Evolutionary conservation across 2,113 vertebrate genomes (phyloP).

Genomic region (Nibea albiflora): DNA sequence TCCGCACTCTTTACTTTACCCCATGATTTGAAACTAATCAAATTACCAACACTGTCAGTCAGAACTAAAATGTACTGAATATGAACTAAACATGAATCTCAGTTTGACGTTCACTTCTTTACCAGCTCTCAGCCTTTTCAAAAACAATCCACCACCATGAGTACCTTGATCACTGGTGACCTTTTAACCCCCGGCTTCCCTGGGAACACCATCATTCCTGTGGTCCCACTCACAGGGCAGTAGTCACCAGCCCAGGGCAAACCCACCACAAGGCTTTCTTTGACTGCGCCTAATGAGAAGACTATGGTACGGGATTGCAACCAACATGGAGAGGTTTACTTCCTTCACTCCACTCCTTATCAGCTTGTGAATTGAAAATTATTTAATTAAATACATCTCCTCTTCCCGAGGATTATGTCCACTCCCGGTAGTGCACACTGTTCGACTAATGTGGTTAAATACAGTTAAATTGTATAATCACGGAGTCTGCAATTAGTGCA

Average conservation of each 20-base stretch:
- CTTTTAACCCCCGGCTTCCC: conserved; percentile 53
- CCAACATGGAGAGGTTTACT: conserved; percentile 37
- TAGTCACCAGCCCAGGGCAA: conserved; percentile 47
- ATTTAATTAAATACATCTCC: conserved; percentile 75
- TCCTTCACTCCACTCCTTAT: conserved; percentile 57
- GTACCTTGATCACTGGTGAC: conserved; percentile 42
- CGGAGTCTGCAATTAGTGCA: conserved; percentile 69
- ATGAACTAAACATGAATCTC: too few relatives aligned
- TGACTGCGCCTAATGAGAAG: conserved; percentile 74
- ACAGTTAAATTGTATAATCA: conserved; percentile 79
- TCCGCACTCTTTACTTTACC: too few relatives aligned
- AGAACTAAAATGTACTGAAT: too few relatives aligned
- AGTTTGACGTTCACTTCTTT: too few relatives aligned
- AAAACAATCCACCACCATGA: neutral
- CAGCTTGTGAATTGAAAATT: conserved; percentile 59
- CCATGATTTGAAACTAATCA: too few relatives aligned
- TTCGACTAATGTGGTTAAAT: conserved; percentile 79
- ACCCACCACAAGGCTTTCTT: conserved; percentile 72
- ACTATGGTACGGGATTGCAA: conserved; percentile 60
- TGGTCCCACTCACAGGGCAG: conserved; percentile 59
- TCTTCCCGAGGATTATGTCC: conserved; percentile 54
- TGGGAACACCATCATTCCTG: conserved; percentile 67
- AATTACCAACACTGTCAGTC: too few relatives aligned
- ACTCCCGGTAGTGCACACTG: conserved; percentile 51
- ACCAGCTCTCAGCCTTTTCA: too few relatives aligned